Conservation (phyloP, 2,888 invertebrate species). For the Drosophila trichaetosa region DNA sequence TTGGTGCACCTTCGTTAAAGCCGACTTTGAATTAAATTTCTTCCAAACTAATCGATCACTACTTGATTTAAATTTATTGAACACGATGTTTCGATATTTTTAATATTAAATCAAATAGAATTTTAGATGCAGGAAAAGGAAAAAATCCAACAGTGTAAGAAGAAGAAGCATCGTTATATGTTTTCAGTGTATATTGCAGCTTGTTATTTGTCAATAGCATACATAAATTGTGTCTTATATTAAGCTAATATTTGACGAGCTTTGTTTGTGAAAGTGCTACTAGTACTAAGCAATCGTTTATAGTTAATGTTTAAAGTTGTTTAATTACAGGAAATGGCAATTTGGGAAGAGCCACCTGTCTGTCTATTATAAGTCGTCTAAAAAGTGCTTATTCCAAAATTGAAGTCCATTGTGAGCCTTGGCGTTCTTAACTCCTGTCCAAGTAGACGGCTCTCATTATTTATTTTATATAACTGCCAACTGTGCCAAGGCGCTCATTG, state of each 20-base stretch:
- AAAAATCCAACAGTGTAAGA: not conserved
- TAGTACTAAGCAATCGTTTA: no score
- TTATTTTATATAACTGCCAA: constrained; percentile 11
- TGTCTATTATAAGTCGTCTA: not conserved
- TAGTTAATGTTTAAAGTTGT: not conserved
- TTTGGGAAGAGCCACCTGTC: not conserved
- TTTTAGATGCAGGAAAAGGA: not conserved
- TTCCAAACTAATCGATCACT: no score
- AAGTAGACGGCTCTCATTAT: not conserved
- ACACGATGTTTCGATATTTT: no score
- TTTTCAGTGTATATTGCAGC: not conserved
- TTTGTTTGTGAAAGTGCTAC: not conserved
- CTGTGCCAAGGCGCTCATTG: constrained; percentile 26
- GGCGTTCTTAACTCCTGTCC: not conserved
- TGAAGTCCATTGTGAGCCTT: not conserved
- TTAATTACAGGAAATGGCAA: not conserved
- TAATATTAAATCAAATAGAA: no score
- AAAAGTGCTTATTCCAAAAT: not conserved
- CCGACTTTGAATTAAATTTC: no score
- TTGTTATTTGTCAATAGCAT: not conserved
- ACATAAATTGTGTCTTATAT: not conserved
- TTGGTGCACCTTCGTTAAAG: no score
- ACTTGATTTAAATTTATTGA: no score
- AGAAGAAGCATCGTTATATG: no score
- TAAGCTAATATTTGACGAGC: not conserved